Base-by-base conservation (phyloP, 2,113 vertebrate species). In the Rhinogobius similis region DNA sequence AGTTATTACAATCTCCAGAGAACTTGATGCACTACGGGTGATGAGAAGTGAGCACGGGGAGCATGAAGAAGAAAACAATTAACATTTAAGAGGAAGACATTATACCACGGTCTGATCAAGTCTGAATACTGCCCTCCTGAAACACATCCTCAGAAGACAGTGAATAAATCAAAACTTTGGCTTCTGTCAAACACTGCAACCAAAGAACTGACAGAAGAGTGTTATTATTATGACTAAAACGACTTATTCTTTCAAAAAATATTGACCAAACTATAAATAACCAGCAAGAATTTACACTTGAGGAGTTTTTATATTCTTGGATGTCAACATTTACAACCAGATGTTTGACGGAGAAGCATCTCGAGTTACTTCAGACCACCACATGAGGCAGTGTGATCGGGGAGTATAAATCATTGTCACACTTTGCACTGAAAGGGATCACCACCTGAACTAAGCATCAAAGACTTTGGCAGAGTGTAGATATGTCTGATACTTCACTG, bases 301-400 rank as follows among this genome's bases (percentile, higher is more conserved):
- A n/a, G 48, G 55, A 27, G 36, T 63, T 73, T 75, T 82, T 21
- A 72, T 24, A 32, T 48, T 41, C 67, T 62, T 13, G 27, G 26
- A 66, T 56, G 61, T 64, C 59, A 62, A 41, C 12, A 77, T 81
- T 59, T 67, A 73, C 50, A 48, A 62, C 56, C 41, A 70, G 69
- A 70, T 79, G 65, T 73, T 20, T n/a, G 21, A 36, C 32, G 5
- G 9, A 50, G 58, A 58, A 65, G 78, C 63, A 77, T 36, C 32
- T 79, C 64, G 70, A 71, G 71, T 48, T 76, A 46, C 56, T 74
- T 78, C 69, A 75, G 21, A 65, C 76, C 75, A 56, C 68, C 75
- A 72, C 74, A 82, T 83, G 78, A 82, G 78, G 66, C 62, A 67
- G 70, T 74, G 32, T 62, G 24, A 74, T 82, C 76, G 41, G n/a